phyloP scores from a whole-genome alignment of 2,888 invertebrate species.

The Orthosia gothica region DNA sequence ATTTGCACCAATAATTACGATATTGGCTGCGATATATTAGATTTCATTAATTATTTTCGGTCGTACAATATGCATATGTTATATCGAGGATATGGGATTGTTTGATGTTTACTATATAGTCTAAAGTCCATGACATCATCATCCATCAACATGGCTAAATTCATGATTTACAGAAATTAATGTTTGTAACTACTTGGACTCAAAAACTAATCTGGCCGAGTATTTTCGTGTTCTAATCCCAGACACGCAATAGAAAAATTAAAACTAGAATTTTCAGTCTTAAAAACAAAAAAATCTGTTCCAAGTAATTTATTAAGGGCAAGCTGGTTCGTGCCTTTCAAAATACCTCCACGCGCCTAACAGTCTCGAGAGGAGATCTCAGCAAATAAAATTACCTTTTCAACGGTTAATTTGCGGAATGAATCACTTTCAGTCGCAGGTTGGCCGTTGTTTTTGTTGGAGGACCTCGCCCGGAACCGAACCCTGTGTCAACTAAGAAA shows the following conservation, averaged over 20 bases:
- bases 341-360: slow-evolving; percentile 63
- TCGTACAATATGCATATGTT: slow-evolving; percentile 28
- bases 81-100: slow-evolving; percentile 16
- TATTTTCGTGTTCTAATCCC: not conserved
- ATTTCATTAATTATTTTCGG: slow-evolving; percentile 55
- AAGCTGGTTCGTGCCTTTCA: slow-evolving; percentile 68
- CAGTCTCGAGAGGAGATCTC: slow-evolving; percentile 39
- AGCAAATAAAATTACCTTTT: slow-evolving; percentile 80
- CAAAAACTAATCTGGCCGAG: not conserved
- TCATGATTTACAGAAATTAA: not conserved
- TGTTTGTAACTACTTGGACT: not conserved
- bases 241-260: not conserved
- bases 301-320: slow-evolving; percentile 68
- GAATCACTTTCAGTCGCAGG: slow-evolving; percentile 83
- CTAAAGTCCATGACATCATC: not conserved
- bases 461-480: slow-evolving; percentile 62
- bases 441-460: slow-evolving; percentile 76
- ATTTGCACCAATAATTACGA: too few species aligned
- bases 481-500: slow-evolving; percentile 75
- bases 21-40: slow-evolving; percentile 56
- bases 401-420: slow-evolving; percentile 81
- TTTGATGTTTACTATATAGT: not conserved
- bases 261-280: not conserved
- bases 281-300: slow-evolving; percentile 42
- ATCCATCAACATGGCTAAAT: not conserved